A percentile compares a stretch with the other conserved stretches of the same genome.
phyloP scores from a whole-genome alignment of 2,797 vertebrate species.

The Cynopterus sphinx region DNA sequence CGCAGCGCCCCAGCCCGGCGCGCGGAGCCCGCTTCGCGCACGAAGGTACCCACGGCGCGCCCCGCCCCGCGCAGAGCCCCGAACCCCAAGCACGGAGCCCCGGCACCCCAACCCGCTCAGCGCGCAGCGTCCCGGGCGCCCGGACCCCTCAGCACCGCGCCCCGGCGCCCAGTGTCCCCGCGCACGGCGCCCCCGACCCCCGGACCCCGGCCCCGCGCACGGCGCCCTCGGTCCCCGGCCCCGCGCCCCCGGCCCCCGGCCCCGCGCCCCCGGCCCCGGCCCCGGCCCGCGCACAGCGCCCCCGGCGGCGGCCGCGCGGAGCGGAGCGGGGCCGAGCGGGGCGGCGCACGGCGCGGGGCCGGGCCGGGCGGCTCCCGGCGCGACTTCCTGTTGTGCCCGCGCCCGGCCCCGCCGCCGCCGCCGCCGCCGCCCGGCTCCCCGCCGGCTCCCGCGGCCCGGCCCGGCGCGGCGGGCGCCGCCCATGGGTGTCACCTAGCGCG shows the following conservation, averaged over 20 bases:
- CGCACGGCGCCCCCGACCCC: not conserved
- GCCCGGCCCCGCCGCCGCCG: constrained; percentile 81
- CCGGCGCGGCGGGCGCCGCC: constrained; percentile 83
- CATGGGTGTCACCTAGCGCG: constrained; percentile 84
- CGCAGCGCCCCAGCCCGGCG: not conserved
- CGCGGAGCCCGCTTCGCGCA: not conserved
- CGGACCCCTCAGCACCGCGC: too few species aligned
- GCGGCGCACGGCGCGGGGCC: constrained; percentile 70
- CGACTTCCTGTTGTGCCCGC: constrained; percentile 77
- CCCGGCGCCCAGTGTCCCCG: not conserved
- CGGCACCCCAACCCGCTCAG: too few species aligned
- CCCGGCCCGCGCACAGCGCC: constrained; percentile 67
- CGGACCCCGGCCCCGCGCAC: not conserved
- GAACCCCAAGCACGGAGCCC: too few species aligned
- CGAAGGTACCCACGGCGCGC: too few species aligned
- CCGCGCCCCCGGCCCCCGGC: not conserved
- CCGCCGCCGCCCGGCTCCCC: constrained; percentile 84
- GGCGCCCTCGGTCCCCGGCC: too few species aligned
- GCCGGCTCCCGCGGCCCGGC: constrained; percentile 88
- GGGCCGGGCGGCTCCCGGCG: constrained; percentile 74
- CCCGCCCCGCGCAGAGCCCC: not conserved
- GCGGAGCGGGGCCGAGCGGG: constrained; percentile 68
- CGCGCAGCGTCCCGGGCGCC: not conserved
- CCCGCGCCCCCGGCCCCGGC: too few species aligned
- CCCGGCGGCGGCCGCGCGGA: constrained; percentile 69